Evolutionary conservation across 1,140 invertebrate species (phyloP), one percentile per base, ranked within the genome.

Genomic region (Anoplolepis gracilipes): DNA sequence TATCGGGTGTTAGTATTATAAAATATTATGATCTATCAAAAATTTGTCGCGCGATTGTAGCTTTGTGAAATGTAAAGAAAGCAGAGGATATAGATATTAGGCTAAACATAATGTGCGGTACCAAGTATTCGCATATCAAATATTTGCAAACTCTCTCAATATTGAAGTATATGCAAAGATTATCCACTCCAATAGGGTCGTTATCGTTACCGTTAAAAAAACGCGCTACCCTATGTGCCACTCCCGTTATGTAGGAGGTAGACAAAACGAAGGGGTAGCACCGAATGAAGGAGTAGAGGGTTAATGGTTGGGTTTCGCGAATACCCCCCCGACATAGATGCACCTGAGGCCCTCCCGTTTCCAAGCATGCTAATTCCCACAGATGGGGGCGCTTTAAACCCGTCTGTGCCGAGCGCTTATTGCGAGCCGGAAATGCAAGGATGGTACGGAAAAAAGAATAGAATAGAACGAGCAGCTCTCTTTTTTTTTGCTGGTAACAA

Each of bases 341-440:
- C 90, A 91, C 90, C 90, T 91, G 90, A 91, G 90, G 70, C 88
- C 78, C 75, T 78, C 69, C 85, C 82, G 86, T 86, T 89, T 67
- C 88, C 84, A 72, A 88, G 75, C 90, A 89, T 59, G 87, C 90
- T 91, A 91, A 91, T 91, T 91, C 87, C 86, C 90, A 87, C 88
- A 90, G 84, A 91, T 79, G 86, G 55, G 86, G 59, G 53, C 53
- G 89, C 86, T 91, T 91, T 91, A 91, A 91, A 88, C 90, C 57
- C 84, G 88, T 91, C 87, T 82, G 85, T 69, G 62, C 76, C 62
- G 69, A 73, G 46, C 76, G 67, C 82, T 86, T 87, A 69, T 88
- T 89, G 84, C 81, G 33, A 36, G 64, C 76, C 39, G 57, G 55
- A 53, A 46, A 70, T 70, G 53, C 82, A 77, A 33, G 53, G 39